These are phyloP conservation scores for Halichoerus grypus DNA, from an alignment of 2,113 vertebrate species.

Conservation along the genomic window DNA sequence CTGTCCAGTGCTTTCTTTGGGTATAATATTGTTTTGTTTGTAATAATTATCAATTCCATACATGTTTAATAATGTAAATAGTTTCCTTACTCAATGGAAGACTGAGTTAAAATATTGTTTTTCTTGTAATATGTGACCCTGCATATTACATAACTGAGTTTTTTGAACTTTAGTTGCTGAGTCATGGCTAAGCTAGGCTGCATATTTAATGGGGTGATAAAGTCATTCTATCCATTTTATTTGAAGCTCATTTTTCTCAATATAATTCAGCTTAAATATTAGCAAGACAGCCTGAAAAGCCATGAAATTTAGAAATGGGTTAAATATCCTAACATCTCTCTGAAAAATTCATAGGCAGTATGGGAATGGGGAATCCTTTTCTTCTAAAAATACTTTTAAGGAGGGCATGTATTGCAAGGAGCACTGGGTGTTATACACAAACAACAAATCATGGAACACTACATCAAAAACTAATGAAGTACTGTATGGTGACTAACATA, in stretches of 20 bases:
- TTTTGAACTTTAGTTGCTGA: constrained; percentile 5
- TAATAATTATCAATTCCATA: constrained; percentile 22
- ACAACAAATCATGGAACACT: too few relatives aligned
- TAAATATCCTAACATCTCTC: neutral
- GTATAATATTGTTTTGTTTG: neutral
- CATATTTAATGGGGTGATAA: neutral
- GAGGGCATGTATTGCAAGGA: too few relatives aligned
- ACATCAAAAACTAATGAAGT: too few relatives aligned
- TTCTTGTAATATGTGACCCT: neutral
- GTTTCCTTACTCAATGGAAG: neutral
- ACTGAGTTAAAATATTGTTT: neutral
- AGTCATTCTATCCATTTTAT: neutral
- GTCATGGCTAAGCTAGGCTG: neutral
- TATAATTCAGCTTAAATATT: neutral
- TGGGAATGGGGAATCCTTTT: neutral
- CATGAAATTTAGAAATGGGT: neutral
- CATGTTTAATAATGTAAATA: neutral
- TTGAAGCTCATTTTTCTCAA: neutral
- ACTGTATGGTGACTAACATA: too few relatives aligned
- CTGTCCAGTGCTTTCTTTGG: neutral
- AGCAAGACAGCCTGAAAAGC: neutral
- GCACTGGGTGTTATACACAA: too few relatives aligned
- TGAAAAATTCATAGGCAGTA: neutral
- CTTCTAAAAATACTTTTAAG: neutral
- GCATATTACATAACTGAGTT: neutral